Conservation (phyloP, 2,113 vertebrate species). For the Holacanthus passer region DNA sequence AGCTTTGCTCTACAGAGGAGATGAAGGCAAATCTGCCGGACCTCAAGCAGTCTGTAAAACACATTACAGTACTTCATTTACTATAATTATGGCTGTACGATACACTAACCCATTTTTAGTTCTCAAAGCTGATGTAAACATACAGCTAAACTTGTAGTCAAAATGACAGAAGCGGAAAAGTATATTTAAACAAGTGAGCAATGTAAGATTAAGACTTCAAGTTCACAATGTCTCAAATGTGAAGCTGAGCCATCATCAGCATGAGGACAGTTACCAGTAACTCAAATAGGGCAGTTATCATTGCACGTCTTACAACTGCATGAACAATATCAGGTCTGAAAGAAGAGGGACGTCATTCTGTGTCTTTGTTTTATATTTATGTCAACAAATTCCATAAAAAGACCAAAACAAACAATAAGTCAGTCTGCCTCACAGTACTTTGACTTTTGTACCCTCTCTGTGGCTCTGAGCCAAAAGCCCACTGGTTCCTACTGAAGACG, state of each 20-base stretch:
- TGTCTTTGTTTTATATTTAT: background rate
- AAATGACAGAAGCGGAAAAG: constrained; percentile 18
- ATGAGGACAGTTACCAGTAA: background rate
- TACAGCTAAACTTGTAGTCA: constrained; percentile 3
- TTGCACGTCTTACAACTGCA: background rate
- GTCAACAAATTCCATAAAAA: background rate
- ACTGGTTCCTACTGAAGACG: background rate
- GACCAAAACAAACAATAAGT: background rate
- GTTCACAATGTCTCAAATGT: background rate
- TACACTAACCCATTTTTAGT: constrained; percentile 29
- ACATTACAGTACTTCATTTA: constrained; percentile 19
- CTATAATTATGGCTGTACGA: constrained; percentile 39
- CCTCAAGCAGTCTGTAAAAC: constrained; percentile 30
- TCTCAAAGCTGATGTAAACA: constrained; percentile 41
- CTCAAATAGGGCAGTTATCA: background rate
- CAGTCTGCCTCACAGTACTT: background rate
- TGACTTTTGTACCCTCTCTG: background rate
- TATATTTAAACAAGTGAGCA: constrained; percentile 26
- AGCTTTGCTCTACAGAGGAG: constrained; percentile 53
- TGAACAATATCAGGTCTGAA: background rate
- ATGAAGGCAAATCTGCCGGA: constrained; percentile 47
- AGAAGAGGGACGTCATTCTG: background rate
- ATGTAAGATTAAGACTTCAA: constrained; percentile 18
- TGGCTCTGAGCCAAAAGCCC: background rate
- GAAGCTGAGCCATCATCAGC: background rate